Conservation (phyloP, 2,113 vertebrate species). For the Falco punctatus region DNA sequence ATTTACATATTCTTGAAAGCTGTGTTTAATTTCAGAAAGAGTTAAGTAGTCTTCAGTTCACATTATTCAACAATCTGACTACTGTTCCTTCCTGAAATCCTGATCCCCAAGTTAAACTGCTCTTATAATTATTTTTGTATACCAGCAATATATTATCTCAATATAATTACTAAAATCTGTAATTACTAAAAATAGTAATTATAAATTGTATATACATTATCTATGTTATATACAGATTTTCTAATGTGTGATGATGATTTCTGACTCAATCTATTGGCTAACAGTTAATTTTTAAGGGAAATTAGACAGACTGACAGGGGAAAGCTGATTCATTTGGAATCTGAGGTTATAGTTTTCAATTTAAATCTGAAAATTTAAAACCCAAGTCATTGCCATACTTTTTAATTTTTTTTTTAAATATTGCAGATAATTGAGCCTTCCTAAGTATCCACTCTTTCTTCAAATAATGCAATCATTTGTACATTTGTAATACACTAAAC, state of each 20-base stretch:
- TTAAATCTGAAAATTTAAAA: not conserved
- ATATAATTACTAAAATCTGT: not conserved
- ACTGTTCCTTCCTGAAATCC: not conserved
- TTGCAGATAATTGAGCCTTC: not conserved
- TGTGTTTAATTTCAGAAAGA: not conserved
- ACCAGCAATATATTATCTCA: not conserved
- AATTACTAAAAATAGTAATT: too few species aligned
- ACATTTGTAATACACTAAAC: not conserved
- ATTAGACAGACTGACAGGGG: not conserved
- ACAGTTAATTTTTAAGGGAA: not conserved
- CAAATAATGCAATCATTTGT: not conserved
- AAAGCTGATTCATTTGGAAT: not conserved
- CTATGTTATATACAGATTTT: not conserved
- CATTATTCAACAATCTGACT: not conserved
- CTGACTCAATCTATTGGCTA: not conserved
- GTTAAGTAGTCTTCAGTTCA: not conserved
- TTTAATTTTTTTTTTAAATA: not conserved
- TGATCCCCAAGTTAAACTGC: not conserved
- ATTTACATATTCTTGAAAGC: not conserved
- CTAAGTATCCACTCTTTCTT: not conserved
- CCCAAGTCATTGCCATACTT: not conserved
- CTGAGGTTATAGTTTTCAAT: not conserved
- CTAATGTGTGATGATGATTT: not conserved
- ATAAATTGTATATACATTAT: too few species aligned
- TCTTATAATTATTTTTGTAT: not conserved